These are phyloP conservation scores for Channa maculata DNA, from an alignment of 2,113 vertebrate genomes.

Conservation along the genomic window DNA sequence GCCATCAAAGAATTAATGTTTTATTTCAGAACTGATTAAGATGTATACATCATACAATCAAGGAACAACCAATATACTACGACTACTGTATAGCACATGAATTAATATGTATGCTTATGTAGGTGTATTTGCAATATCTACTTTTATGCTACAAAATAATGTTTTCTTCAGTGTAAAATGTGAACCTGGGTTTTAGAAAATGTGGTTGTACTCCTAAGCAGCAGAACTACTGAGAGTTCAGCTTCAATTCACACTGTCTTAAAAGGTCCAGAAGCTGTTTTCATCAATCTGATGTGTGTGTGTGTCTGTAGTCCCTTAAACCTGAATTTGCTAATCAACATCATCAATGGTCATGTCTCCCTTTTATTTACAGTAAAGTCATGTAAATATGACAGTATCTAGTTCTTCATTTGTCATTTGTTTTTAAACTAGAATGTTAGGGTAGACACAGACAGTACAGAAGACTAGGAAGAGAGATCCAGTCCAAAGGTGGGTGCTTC, in stretches of 20 bases:
- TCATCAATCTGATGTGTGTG: conserved; percentile 7
- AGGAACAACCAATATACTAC: conserved; percentile 21
- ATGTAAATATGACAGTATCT: conserved; percentile 3
- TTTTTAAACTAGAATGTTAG: background rate
- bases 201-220: conserved; percentile 5
- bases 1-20: conserved; percentile 40
- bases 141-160: conserved; percentile 19
- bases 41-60: conserved; percentile 40
- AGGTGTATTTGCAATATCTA: conserved; percentile 23
- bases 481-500: conserved; percentile 18
- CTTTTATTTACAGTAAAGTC: conserved; percentile 24
- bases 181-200: conserved; percentile 21
- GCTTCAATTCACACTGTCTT: conserved; percentile 8
- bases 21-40: conserved; percentile 72
- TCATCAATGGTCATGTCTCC: background rate
- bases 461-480: conserved; percentile 4
- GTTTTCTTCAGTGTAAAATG: conserved; percentile 23
- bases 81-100: conserved; percentile 8
- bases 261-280: background rate
- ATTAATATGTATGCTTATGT: conserved; percentile 2
- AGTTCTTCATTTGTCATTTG: background rate
- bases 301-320: background rate
- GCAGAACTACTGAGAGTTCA: conserved; percentile 1
- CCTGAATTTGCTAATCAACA: background rate
- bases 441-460: background rate